Evolutionary conservation across 2,113 vertebrate species (phyloP).

Genomic region (Orthonyx spaldingii): DNA sequence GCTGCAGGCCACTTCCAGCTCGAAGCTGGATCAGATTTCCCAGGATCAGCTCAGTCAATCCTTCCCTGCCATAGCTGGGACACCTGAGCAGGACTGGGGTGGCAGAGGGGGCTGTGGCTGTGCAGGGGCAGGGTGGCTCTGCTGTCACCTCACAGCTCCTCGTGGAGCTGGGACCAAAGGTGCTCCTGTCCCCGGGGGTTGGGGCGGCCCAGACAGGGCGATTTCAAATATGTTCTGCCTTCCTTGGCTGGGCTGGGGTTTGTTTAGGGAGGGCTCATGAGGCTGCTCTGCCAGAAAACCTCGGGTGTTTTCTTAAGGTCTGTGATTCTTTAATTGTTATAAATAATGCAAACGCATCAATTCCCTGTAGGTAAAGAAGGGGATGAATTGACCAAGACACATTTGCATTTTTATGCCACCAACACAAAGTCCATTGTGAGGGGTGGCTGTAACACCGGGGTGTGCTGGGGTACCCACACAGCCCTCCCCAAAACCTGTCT

Average conservation of each 20-base stretch:
- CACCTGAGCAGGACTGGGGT: accelerated
- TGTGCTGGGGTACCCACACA: neutral
- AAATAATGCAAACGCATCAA: neutral
- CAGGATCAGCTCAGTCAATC: neutral
- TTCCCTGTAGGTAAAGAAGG: neutral
- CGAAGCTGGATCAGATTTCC: neutral
- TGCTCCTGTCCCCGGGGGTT: neutral
- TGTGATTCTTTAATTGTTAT: neutral
- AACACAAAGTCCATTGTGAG: neutral
- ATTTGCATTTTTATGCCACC: neutral
- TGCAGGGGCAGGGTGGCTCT: neutral
- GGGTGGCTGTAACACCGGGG: accelerated
- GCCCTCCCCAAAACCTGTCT: neutral
- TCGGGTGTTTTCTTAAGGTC: neutral
- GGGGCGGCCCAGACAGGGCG: neutral
- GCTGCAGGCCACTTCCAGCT: neutral
- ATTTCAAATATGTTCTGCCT: neutral
- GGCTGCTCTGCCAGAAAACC: neutral
- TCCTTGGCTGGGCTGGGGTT: neutral
- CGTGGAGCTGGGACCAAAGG: neutral
- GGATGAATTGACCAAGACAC: neutral
- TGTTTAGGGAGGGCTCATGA: neutral
- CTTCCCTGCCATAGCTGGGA: accelerated
- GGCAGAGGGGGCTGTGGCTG: neutral
- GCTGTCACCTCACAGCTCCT: neutral